Evolutionary conservation across 2,113 vertebrate genomes (phyloP).

Genomic region (Gadus macrocephalus): DNA sequence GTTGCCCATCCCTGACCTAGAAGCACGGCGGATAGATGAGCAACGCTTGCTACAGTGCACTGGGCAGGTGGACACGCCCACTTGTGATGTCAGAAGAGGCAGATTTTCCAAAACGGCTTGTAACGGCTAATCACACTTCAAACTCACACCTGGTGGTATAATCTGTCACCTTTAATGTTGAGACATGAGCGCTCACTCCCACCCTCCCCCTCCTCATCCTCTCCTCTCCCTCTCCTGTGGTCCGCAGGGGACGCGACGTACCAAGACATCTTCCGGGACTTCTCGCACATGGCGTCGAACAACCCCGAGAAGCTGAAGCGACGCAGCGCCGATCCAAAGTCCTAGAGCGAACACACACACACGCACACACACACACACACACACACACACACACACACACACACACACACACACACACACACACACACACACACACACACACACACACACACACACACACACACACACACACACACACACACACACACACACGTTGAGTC

Average conservation of each 20-base stretch:
- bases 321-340: constrained; percentile 73
- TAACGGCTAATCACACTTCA: too few species aligned
- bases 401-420: neutral
- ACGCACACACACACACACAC: constrained; percentile 8
- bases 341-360: constrained; percentile 26
- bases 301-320: constrained; percentile 86
- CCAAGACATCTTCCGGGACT: constrained; percentile 90
- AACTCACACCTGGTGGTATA: too few species aligned
- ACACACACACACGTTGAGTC: constrained; percentile 41
- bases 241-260: constrained; percentile 85
- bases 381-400: constrained; percentile 7
- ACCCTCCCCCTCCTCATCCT: neutral
- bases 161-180: too few species aligned
- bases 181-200: too few species aligned
- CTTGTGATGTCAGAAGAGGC: too few species aligned
- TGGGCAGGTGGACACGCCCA: too few species aligned
- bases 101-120: too few species aligned
- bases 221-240: constrained; percentile 1
- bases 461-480: neutral
- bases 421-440: too few species aligned
- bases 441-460: too few species aligned
- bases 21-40: too few species aligned
- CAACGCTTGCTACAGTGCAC: too few species aligned
- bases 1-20: too few species aligned
- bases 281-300: constrained; percentile 92